These are phyloP conservation scores for Acromyrmex heyeri DNA, from an alignment of 1,140 invertebrate genomes.

Conservation along the genomic window DNA sequence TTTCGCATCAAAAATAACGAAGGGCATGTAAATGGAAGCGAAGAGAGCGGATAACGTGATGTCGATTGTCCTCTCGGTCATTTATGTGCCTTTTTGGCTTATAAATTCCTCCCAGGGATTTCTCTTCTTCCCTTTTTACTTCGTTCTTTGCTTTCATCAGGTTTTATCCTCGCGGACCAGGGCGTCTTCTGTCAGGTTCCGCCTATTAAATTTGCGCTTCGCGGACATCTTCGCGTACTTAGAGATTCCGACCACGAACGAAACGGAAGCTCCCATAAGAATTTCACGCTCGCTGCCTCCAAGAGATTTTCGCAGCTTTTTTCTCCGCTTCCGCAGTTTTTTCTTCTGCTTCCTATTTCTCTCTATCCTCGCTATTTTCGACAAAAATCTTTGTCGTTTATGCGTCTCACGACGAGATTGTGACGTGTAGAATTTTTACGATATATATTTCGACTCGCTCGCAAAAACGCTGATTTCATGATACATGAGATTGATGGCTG, in stretches of 20 bases:
- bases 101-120: constrained; percentile 30
- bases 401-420: not conserved
- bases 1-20: constrained; percentile 48
- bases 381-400: constrained; percentile 47
- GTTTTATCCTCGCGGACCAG: constrained; percentile 5
- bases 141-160: constrained; percentile 9
- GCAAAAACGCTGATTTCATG: not conserved
- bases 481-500: not conserved
- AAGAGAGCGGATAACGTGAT: constrained; percentile 18
- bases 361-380: not conserved
- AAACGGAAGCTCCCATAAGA: constrained; percentile 55
- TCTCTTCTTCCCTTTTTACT: not conserved
- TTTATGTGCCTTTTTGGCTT: constrained; percentile 21
- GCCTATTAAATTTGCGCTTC: constrained; percentile 64
- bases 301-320: constrained; percentile 51
- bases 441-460: not conserved
- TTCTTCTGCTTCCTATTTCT: not conserved
- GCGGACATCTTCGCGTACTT: constrained; percentile 39
- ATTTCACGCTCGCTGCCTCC: constrained; percentile 47
- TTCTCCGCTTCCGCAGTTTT: not conserved
- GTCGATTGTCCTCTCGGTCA: not conserved
- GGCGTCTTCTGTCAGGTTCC: constrained; percentile 47
- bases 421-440: not conserved
- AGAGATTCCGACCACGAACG: constrained; percentile 54
- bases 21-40: constrained; percentile 7